A percentile compares a stretch with the other conserved stretches of the same genome.
These are phyloP conservation scores for Cremastinae sp. DNA, from an alignment of 2,888 invertebrate genomes.

Conservation along the genomic window DNA sequence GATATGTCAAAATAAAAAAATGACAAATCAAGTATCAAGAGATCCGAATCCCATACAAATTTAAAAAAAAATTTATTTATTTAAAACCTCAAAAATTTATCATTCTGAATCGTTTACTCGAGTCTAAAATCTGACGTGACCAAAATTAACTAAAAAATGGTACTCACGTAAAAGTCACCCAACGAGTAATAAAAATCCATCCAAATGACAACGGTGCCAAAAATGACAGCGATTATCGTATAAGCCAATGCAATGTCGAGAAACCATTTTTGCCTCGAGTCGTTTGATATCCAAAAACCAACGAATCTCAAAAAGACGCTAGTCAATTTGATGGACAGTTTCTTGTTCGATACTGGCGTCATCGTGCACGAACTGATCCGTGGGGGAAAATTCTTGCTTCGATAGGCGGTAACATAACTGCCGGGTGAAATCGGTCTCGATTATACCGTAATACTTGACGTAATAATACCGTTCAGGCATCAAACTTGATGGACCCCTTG, in stretches of 20 bases:
- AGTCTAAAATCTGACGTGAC: too few relatives aligned
- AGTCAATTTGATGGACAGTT: slow-evolving; percentile 57
- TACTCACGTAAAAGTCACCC: slow-evolving; percentile 63
- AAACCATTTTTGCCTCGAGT: slow-evolving; percentile 31
- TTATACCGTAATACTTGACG: slow-evolving; percentile 41
- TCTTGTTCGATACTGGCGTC: slow-evolving; percentile 34
- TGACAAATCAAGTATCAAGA: too few relatives aligned
- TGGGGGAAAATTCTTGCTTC: neutral
- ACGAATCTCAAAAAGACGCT: slow-evolving; percentile 58
- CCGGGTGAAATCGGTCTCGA: slow-evolving; percentile 16
- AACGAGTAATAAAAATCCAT: slow-evolving; percentile 56
- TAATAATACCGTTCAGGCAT: slow-evolving; percentile 45
- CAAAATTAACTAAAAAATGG: too few relatives aligned
- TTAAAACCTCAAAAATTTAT: too few relatives aligned
- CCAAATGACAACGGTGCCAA: slow-evolving; percentile 44
- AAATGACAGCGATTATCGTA: slow-evolving; percentile 46
- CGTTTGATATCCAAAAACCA: slow-evolving; percentile 61
- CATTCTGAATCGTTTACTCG: too few relatives aligned
- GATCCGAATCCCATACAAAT: too few relatives aligned
- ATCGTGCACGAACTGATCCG: slow-evolving; percentile 10
- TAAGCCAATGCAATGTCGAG: slow-evolving; percentile 55
- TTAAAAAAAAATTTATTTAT: too few relatives aligned
- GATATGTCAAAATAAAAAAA: too few relatives aligned
- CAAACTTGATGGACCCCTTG: slow-evolving; percentile 52
- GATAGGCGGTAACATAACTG: neutral